Base-by-base conservation (phyloP, 1,140 invertebrate species). In the Cyclina sinensis region DNA sequence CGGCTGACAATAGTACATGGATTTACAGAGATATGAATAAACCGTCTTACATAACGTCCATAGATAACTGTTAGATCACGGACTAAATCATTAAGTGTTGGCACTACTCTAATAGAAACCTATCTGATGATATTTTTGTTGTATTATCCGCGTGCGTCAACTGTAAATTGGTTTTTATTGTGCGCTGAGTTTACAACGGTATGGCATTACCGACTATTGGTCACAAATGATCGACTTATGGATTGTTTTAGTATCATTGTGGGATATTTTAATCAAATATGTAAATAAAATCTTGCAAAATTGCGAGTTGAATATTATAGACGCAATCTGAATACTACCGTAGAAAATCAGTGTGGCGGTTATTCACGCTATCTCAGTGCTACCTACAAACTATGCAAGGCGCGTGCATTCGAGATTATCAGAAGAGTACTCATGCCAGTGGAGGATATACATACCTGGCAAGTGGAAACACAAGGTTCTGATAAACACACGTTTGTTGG, bases 81-180 rank as follows among this genome's bases (percentile, higher is more conserved):
- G 57, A 62, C 57, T 62, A 62, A n/a, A 62, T 62, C 57, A 62
- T 62, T 62, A 62, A 62, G n/a, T 62, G 57, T 62, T 62, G 57
- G 57, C 57, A 62, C 21, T 62, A n/a, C n/a, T 62, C 24, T 62
- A 62, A 62, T 62, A n/a, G 57, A 62, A 62, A 24, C n/a, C 57
- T 24, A 62, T 62, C 57, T 1, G 18, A 62, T 18, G 57, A n/a
- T 62, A 62, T 62, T 62, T 62, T 62, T 62, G 24, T 27, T 11
- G 57, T 27, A 62, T 62, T 62, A 62, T 62, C 5, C 21, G 57
- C 57, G 57, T 62, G 24, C 7, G n/a, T 27, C 24, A 62, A 62
- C 57, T n/a, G 24, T 7, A 62, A 62, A 62, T 62, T 24, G 57
- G 57, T 62, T 62, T 43, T 62, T 62, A 62, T 62, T 62, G 21